Conservation (phyloP, 2,113 vertebrate genomes). For the Neoarius graeffei region DNA sequence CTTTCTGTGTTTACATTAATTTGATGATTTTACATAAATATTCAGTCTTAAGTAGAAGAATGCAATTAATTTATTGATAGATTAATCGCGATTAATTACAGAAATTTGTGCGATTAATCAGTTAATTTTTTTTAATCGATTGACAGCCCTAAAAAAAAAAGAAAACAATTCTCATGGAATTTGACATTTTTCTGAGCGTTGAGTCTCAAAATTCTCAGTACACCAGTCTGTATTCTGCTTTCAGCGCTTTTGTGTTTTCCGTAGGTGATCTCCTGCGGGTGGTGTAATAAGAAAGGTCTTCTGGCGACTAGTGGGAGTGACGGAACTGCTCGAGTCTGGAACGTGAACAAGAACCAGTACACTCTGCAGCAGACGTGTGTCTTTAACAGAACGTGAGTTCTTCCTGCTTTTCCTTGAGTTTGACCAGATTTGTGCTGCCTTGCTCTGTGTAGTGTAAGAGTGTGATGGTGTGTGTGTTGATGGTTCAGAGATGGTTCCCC, state of each 20-base stretch:
- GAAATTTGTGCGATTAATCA: no score
- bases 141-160: no score
- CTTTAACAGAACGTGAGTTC: conserved; percentile 87
- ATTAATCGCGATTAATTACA: no score
- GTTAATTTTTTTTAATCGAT: no score
- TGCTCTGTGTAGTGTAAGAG: background rate
- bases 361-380: conserved; percentile 92
- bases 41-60: no score
- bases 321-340: conserved; percentile 93
- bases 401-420: background rate
- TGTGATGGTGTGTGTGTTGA: conserved; percentile 30
- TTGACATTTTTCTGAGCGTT: background rate
- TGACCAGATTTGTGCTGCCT: background rate
- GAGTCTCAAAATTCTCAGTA: background rate
- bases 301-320: conserved; percentile 93
- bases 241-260: background rate
- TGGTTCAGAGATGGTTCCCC: conserved; percentile 78
- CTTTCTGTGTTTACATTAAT: no score
- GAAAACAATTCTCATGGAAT: background rate
- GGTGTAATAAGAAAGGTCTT: conserved; percentile 90
- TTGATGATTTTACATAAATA: no score
- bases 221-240: no score
- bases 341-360: conserved; percentile 92
- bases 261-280: conserved; percentile 92
- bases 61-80: no score